Evolutionary conservation across 2,797 vertebrate species (phyloP).

Genomic region (Austrolebias charrua): DNA sequence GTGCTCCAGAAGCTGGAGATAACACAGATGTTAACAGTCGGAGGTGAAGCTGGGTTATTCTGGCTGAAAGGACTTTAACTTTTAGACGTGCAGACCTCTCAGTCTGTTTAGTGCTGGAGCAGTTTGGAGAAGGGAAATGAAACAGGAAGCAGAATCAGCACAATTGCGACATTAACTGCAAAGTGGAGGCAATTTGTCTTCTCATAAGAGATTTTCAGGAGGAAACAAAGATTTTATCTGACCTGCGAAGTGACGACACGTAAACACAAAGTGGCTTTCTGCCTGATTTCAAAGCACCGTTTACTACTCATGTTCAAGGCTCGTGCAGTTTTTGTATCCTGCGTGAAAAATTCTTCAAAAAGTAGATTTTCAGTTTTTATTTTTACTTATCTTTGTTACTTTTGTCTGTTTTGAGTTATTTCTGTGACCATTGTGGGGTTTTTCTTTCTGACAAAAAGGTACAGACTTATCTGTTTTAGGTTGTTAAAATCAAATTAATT

Average conservation of each 20-base stretch:
- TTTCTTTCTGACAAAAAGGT: no score
- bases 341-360: no score
- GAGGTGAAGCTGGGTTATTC: background rate
- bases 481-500: no score
- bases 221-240: constrained; percentile 24
- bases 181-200: background rate
- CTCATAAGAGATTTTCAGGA: background rate
- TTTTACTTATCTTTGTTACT: no score
- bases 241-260: background rate
- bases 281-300: constrained; percentile 7
- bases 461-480: no score
- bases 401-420: no score
- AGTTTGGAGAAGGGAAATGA: constrained; percentile 3
- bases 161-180: constrained; percentile 11
- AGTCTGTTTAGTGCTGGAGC: background rate
- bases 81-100: no score
- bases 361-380: no score
- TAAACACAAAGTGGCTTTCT: constrained; percentile 7
- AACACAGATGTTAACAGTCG: background rate
- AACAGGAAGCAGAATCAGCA: background rate
- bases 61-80: background rate
- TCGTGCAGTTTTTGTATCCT: background rate
- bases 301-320: background rate
- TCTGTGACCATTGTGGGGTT: no score
- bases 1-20: background rate